Base-by-base conservation (phyloP, 2,113 vertebrate species). In the Protobothrops flavoviridis region DNA sequence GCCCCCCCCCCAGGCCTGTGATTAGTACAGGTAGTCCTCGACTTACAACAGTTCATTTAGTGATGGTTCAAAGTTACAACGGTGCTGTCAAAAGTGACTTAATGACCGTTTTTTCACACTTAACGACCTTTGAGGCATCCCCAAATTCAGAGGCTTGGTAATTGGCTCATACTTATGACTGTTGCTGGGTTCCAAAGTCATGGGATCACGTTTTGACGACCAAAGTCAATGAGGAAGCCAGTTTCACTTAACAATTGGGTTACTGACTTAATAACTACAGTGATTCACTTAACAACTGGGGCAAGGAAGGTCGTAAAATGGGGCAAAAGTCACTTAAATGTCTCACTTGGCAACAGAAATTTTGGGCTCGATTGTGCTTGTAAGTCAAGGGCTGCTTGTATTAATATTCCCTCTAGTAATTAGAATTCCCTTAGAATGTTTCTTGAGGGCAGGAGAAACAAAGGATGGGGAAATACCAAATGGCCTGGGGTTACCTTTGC, bases 1-100 rank as follows among this genome's bases (percentile, higher is more conserved):
- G 5, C 4, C 15, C 26, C 2, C 43, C 15, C 17, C 3, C 5
- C 7, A 5, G 2, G 3, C 1, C 4, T 50, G 24, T 11, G 13
- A 43, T 15, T 87, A n/a, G 12, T 87, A 29, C 29, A 69, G 12
- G 64, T 69, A 10, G 29, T 69, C 64, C 29, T 69, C 29, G 29
- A 33, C 1, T 69, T 69, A 69, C 29, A 69, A n/a, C 64, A 12
- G 13, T 13, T 69, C 12, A 29, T 69, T 69, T 69, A 69, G 12
- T n/a, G 29, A n/a, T 13, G 1, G 26, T 12, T 64, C 26, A 64
- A n/a, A 64, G 26, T n/a, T 64, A 29, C 12, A 13, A 69, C 1
- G 64, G 29, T n/a, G 5, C 29, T 69, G 29, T 17, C n/a, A 69
- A 33, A 69, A 15, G 64, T 13, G 64, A 69, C 64, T 15, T 69